A percentile compares a stretch with the other conserved stretches of the same genome.
Evolutionary conservation across 2,797 vertebrate genomes (phyloP).

Genomic region (Leptatherina wallacei): DNA sequence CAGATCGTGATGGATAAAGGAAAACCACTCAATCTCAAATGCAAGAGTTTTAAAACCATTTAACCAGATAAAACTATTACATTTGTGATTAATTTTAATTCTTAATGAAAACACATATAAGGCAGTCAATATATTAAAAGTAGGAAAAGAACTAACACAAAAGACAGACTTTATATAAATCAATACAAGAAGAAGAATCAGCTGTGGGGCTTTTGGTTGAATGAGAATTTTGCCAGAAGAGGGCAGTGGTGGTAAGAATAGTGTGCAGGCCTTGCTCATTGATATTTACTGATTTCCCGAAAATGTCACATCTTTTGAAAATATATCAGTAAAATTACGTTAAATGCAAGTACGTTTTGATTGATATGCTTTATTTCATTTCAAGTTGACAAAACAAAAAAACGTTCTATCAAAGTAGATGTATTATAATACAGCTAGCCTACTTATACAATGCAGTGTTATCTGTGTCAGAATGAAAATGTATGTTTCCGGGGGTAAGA

Average conservation of each 20-base stretch:
- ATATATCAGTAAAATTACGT: neutral
- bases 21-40: neutral
- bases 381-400: too few species aligned
- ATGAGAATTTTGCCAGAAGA: slow-evolving; percentile 31
- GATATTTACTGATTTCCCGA: neutral
- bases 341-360: neutral
- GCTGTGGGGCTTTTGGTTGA: neutral
- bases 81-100: neutral
- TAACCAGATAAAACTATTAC: neutral
- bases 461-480: neutral
- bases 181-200: neutral
- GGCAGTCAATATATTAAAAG: too few species aligned
- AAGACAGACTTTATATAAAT: too few species aligned
- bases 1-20: neutral
- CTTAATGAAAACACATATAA: too few species aligned
- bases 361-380: too few species aligned
- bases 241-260: slow-evolving; percentile 20
- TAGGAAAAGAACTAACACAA: too few species aligned
- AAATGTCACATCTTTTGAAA: neutral
- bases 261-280: neutral
- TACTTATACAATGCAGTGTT: too few species aligned
- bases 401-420: too few species aligned
- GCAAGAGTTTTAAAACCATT: neutral
- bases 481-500: neutral
- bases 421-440: too few species aligned